phyloP scores from a whole-genome alignment of 1,140 invertebrate species.

The Campoletis sonorensis region DNA sequence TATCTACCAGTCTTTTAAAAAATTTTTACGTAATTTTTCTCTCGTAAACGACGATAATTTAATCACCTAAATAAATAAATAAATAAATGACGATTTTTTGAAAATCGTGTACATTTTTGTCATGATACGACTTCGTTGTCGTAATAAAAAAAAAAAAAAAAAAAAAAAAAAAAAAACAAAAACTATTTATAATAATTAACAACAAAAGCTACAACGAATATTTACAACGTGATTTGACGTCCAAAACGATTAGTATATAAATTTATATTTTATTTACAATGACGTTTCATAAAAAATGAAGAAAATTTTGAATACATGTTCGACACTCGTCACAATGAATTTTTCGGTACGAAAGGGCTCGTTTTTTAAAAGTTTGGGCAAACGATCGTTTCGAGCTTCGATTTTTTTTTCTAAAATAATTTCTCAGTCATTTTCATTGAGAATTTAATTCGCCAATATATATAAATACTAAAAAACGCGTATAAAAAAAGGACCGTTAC shows the following conservation, averaged over 20 bases:
- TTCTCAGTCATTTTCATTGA: too few species aligned
- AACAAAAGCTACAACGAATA: slow-evolving; percentile 45
- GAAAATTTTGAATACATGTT: too few species aligned
- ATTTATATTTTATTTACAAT: slow-evolving; percentile 28
- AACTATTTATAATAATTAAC: slow-evolving; percentile 24
- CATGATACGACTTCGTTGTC: background rate
- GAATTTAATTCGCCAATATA: too few species aligned
- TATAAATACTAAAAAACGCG: too few species aligned
- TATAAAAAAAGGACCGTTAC: too few species aligned
- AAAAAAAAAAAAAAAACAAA: slow-evolving; percentile 44
- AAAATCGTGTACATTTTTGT: background rate
- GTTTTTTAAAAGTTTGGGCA: too few species aligned
- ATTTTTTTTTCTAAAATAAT: too few species aligned
- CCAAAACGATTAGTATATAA: slow-evolving; percentile 29
- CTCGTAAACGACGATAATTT: slow-evolving; percentile 3
- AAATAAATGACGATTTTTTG: slow-evolving; percentile 24
- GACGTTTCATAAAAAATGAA: too few species aligned
- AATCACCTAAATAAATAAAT: slow-evolving; percentile 38
- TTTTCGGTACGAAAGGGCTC: too few species aligned
- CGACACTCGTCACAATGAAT: too few species aligned
- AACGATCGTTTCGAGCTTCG: too few species aligned
- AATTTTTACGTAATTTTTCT: background rate
- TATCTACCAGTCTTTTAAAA: background rate
- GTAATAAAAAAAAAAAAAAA: slow-evolving; percentile 39
- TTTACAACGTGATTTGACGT: slow-evolving; percentile 44